phyloP scores from a whole-genome alignment of 2,113 vertebrate genomes.

The Turdus rufiventris region DNA sequence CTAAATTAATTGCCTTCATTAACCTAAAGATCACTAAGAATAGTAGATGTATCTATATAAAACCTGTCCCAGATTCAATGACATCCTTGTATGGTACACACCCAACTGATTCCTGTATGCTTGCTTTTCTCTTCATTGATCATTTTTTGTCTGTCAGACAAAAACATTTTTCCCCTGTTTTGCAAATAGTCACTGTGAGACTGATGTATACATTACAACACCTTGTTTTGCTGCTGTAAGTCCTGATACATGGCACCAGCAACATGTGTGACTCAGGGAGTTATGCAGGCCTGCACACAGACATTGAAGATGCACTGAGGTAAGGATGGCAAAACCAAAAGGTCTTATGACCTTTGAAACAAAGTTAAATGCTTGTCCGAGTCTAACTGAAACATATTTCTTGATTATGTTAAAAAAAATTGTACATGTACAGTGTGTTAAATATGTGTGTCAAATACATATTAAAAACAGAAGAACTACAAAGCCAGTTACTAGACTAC shows the following conservation, averaged over 20 bases:
- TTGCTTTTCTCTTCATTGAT: not conserved
- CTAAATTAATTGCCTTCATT: not conserved
- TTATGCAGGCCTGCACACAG: not conserved
- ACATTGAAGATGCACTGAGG: not conserved
- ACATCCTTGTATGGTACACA: not conserved
- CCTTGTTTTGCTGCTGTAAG: not conserved
- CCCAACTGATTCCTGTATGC: not conserved
- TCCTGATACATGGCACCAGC: not conserved
- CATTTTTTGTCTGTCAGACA: not conserved
- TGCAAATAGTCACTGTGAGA: not conserved
- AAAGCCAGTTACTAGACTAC: not conserved
- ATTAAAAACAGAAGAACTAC: not conserved
- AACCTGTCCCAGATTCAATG: not conserved
- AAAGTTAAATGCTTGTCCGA: not conserved
- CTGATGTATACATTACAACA: not conserved
- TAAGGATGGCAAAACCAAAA: not conserved
- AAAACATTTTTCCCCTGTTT: not conserved
- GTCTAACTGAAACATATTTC: not conserved
- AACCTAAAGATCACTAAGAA: not conserved
- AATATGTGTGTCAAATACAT: not conserved
- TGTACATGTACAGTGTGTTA: not conserved
- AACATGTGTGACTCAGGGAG: fast-evolving
- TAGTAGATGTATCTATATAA: not conserved
- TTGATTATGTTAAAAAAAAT: not conserved
- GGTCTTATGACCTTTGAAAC: not conserved